These are phyloP conservation scores for Microctonus hyperodae DNA, from an alignment of 2,888 invertebrate species.

Conservation along the genomic window DNA sequence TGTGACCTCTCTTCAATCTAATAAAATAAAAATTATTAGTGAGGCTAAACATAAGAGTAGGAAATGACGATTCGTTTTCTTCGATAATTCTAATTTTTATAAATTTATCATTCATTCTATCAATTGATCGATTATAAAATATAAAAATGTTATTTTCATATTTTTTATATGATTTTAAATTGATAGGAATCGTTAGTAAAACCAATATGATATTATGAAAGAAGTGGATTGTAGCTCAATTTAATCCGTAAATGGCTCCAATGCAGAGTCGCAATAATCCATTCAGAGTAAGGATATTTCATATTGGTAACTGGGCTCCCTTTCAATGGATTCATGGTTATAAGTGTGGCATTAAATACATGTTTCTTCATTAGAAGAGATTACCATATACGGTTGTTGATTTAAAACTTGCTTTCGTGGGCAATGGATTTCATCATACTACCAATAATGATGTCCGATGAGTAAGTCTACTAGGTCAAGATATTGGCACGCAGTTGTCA, in stretches of 20 bases:
- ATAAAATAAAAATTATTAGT: neutral
- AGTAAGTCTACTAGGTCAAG: slow-evolving; percentile 34
- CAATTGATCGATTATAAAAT: neutral
- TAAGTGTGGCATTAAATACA: slow-evolving; percentile 20
- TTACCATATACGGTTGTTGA: slow-evolving; percentile 52
- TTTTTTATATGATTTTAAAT: neutral
- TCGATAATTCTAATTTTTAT: neutral
- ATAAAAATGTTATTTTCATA: neutral
- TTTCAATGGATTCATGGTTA: slow-evolving; percentile 30
- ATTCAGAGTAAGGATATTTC: slow-evolving; percentile 30
- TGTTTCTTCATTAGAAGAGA: slow-evolving; percentile 18
- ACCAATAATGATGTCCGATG: slow-evolving; percentile 8
- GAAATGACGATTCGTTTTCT: neutral
- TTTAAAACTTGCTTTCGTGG: slow-evolving; percentile 52
- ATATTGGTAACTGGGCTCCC: slow-evolving; percentile 8
- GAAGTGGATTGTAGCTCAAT: slow-evolving; percentile 19
- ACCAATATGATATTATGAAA: neutral
- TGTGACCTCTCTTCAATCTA: neutral
- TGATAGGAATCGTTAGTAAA: neutral
- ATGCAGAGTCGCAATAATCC: slow-evolving; percentile 29
- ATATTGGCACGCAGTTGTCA: neutral
- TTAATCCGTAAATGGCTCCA: slow-evolving; percentile 39
- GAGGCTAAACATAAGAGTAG: neutral
- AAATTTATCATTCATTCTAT: too few species aligned
- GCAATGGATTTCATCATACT: slow-evolving; percentile 36